Evolutionary conservation across 37 sponge, comb jelly and placozoan species (phyloP).

Genomic region (Spongilla lacustris): DNA sequence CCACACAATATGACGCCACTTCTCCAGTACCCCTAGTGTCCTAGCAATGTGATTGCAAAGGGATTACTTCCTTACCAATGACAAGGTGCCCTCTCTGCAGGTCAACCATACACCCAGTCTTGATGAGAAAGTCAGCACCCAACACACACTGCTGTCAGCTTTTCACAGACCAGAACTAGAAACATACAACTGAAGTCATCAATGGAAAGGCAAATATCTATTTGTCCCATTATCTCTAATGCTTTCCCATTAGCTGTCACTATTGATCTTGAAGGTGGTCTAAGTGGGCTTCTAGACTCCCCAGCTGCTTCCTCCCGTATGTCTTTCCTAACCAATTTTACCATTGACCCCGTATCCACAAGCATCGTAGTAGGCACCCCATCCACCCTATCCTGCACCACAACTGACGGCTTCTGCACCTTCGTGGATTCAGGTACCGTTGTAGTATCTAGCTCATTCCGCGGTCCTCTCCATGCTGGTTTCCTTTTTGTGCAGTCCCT

Average conservation of each 20-base stretch:
- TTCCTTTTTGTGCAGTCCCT: neutral
- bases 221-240: neutral
- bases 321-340: no score
- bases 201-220: neutral
- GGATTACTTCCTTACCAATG: neutral
- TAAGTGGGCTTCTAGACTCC: neutral
- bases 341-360: no score
- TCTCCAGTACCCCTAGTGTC: no score
- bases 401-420: neutral
- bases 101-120: constrained; percentile 2
- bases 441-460: neutral
- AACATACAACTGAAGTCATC: no score
- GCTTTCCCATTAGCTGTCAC: constrained; percentile 23
- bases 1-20: no score
- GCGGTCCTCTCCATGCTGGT: neutral
- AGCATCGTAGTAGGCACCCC: constrained; percentile 12
- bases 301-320: no score
- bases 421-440: no score
- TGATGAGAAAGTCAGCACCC: constrained; percentile 14
- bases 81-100: neutral
- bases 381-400: constrained; percentile 5
- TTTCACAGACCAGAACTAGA: neutral
- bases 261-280: neutral
- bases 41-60: neutral
- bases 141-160: constrained; percentile 8